Evolutionary conservation across 2,113 vertebrate species (phyloP).

Genomic region (Pedetes capensis): DNA sequence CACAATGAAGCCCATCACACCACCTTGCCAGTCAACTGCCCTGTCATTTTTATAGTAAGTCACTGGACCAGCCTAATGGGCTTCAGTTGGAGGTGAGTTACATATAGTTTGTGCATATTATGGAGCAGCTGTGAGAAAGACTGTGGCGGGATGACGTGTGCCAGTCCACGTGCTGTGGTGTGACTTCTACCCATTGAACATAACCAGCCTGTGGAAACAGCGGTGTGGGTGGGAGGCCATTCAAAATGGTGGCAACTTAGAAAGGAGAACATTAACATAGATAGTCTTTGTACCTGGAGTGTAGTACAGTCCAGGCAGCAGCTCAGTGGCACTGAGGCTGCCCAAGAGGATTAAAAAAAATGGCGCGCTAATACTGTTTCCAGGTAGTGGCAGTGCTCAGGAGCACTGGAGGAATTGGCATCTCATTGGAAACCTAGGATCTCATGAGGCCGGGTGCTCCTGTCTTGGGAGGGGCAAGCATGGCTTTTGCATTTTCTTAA

Average conservation of each 20-base stretch:
- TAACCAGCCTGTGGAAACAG: neutral
- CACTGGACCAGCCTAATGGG: neutral
- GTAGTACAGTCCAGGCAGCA: too few relatives aligned
- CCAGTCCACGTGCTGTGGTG: neutral
- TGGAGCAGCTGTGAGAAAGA: neutral
- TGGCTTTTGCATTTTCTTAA: neutral
- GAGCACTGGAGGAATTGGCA: fast-evolving
- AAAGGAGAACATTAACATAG: neutral
- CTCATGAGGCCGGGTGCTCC: neutral
- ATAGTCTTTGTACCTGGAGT: neutral
- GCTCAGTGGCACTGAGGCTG: neutral
- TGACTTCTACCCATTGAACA: neutral
- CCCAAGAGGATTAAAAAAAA: neutral
- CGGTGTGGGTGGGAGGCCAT: neutral
- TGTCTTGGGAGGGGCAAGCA: fast-evolving
- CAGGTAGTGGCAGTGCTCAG: fast-evolving
- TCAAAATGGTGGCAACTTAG: neutral
- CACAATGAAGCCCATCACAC: neutral
- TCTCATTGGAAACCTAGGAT: fast-evolving
- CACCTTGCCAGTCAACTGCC: too few relatives aligned
- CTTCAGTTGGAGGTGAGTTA: neutral
- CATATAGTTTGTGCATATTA: neutral
- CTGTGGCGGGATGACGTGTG: neutral
- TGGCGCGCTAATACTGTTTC: neutral
- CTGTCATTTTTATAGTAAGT: neutral